Evolutionary conservation across 2,113 vertebrate species (phyloP).

Genomic region (Cheirogaleus medius): DNA sequence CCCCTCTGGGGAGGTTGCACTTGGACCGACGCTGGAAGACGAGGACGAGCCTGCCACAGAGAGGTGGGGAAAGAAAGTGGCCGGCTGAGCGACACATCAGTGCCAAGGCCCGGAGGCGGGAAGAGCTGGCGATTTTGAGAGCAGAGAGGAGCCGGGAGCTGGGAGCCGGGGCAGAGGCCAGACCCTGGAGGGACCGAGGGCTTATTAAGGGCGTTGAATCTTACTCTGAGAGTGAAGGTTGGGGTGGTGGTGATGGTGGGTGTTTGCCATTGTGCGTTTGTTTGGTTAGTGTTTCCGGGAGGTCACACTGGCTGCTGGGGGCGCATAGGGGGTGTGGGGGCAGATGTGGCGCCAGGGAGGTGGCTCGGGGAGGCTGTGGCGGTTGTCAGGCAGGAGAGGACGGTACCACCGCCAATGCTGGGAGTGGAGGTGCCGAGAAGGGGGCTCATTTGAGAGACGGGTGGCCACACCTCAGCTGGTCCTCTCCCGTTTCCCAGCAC

Average conservation of each 20-base stretch:
- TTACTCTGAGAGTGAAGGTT: background rate
- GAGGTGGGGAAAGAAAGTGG: background rate
- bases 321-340: background rate
- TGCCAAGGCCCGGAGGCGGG: background rate
- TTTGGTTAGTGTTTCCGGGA: background rate
- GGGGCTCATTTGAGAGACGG: background rate
- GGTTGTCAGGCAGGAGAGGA: background rate
- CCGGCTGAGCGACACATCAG: background rate
- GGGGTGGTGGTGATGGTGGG: background rate
- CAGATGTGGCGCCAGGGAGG: background rate
- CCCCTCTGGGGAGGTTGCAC: background rate
- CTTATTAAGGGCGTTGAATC: background rate
- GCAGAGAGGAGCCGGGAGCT: too few species aligned
- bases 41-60: background rate
- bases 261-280: background rate
- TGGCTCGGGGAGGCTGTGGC: background rate
- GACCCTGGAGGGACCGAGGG: background rate
- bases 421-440: background rate
- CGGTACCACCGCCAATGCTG: background rate
- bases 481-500: background rate
- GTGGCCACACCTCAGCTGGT: too few species aligned
- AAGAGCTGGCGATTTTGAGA: background rate
- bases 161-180: background rate
- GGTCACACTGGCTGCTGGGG: background rate
- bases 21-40: background rate